These are phyloP conservation scores for Agrotis puta DNA, from an alignment of 2,888 invertebrate genomes.

Conservation along the genomic window DNA sequence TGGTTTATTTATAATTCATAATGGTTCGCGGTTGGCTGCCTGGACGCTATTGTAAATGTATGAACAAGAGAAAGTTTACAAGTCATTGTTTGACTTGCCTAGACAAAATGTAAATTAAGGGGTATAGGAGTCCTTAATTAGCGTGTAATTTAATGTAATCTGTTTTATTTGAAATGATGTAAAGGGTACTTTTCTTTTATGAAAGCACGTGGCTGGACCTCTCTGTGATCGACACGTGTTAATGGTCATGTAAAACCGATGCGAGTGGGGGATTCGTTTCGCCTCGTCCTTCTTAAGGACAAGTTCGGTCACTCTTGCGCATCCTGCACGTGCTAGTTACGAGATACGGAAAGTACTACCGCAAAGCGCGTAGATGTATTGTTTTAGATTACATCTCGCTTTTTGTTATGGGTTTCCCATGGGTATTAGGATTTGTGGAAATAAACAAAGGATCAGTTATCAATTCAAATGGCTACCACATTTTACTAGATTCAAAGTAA, in stretches of 20 bases:
- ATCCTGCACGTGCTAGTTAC: constrained; percentile 61
- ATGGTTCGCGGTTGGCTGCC: constrained; percentile 73
- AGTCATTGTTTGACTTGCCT: constrained; percentile 66
- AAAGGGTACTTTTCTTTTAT: constrained; percentile 14
- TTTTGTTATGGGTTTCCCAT: constrained; percentile 23
- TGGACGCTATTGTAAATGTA: constrained; percentile 62
- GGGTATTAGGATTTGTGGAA: constrained; percentile 3
- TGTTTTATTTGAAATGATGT: constrained; percentile 11
- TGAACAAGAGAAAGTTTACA: constrained; percentile 66
- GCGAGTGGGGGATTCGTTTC: constrained; percentile 46
- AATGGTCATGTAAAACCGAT: constrained; percentile 41
- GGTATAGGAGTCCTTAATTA: constrained; percentile 58
- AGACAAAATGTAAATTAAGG: constrained; percentile 63
- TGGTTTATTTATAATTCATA: constrained; percentile 78
- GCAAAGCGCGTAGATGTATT: constrained; percentile 51
- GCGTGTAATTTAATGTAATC: constrained; percentile 40
- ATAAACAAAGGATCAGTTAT: constrained; percentile 2
- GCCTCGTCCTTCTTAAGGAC: constrained; percentile 60
- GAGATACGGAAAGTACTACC: constrained; percentile 42
- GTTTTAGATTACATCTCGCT: constrained; percentile 45
- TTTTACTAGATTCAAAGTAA: neutral
- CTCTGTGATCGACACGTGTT: constrained; percentile 29
- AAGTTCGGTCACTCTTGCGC: constrained; percentile 56
- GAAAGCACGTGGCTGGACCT: constrained; percentile 42
- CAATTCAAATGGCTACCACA: neutral